Evolutionary conservation across 2,797 vertebrate species (phyloP).

Genomic region (Malurus splendens): DNA sequence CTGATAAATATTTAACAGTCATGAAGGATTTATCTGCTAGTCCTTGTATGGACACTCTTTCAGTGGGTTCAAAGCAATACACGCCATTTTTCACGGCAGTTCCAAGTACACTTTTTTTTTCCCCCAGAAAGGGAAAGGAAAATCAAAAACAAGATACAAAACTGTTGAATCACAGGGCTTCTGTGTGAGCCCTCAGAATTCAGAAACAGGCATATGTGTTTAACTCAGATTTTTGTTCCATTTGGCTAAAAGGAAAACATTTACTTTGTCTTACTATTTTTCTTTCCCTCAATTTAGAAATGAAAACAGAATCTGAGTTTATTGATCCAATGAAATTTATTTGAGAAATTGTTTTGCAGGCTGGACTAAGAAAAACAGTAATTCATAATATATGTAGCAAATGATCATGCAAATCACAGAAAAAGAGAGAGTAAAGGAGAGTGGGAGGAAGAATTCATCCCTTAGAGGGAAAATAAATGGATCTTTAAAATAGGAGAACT

Average conservation of each 20-base stretch:
- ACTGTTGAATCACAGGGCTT: neutral
- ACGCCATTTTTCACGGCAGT: neutral
- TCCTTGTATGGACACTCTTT: constrained; percentile 25
- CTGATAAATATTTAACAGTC: constrained; percentile 54
- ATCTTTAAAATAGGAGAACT: neutral
- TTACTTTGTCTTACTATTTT: constrained; percentile 9
- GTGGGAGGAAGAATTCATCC: neutral
- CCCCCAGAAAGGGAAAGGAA: neutral
- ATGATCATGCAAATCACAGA: constrained; percentile 20
- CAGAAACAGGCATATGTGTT: neutral
- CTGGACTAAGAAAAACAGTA: constrained; percentile 9
- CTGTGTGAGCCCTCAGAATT: neutral
- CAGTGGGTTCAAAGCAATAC: neutral
- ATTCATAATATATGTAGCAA: constrained; percentile 31
- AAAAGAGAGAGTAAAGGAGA: neutral
- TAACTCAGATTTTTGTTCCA: neutral
- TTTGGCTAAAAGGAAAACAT: constrained; percentile 18
- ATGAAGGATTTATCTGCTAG: neutral
- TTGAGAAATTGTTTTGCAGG: constrained; percentile 34
- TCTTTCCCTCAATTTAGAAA: constrained; percentile 1
- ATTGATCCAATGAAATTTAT: constrained; percentile 33
- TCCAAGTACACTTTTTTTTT: neutral
- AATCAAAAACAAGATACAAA: constrained; percentile 13
- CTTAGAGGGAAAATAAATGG: constrained; percentile 2
- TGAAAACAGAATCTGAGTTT: constrained; percentile 25